Evolutionary conservation across 2,888 invertebrate species (phyloP).

Genomic region (Epicampocera succincta): DNA sequence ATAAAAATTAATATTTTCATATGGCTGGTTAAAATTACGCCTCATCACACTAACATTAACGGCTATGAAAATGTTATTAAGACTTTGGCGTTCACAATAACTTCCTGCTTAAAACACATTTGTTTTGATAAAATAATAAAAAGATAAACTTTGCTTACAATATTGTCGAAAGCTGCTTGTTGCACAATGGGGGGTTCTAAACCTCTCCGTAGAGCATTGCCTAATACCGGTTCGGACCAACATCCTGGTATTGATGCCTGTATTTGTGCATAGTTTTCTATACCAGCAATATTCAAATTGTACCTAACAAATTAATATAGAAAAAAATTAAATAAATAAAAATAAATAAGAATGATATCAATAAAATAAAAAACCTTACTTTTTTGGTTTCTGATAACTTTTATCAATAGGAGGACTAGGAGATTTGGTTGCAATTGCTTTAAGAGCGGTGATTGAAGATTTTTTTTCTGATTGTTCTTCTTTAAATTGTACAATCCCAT

Average conservation of each 20-base stretch:
- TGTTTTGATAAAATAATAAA: conserved; percentile 1
- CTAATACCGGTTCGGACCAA: conserved; percentile 89
- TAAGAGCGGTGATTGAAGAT: conserved; percentile 10
- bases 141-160: conserved; percentile 77
- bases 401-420: conserved; percentile 29
- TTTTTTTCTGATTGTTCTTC: conserved; percentile 26
- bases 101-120: no score
- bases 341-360: conserved; percentile 2
- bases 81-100: no score
- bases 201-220: conserved; percentile 83
- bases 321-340: conserved; percentile 18
- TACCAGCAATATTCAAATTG: conserved; percentile 88
- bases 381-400: conserved; percentile 41
- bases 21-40: no score
- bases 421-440: conserved; percentile 30
- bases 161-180: conserved; percentile 93
- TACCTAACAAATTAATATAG: conserved; percentile 82
- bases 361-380: conserved; percentile 54
- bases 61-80: no score
- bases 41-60: no score
- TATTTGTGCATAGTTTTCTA: conserved; percentile 89
- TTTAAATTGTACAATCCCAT: conserved; percentile 19
- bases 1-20: no score
- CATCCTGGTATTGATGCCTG: conserved; percentile 87
- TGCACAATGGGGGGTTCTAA: conserved; percentile 91